Evolutionary conservation across 1,140 invertebrate species (phyloP).

Genomic region (Venustaconcha ellipsiformis): DNA sequence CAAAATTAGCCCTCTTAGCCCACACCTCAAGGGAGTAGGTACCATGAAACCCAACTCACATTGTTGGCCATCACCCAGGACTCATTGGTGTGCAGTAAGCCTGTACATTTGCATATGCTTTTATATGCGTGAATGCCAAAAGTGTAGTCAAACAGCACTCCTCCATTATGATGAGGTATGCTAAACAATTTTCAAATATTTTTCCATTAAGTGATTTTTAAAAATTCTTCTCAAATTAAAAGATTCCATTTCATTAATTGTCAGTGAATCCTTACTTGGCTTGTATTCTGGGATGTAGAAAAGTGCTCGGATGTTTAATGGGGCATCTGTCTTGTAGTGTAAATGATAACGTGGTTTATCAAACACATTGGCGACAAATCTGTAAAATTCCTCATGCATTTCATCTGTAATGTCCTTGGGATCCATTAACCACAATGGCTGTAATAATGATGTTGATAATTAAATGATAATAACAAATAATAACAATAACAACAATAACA

Average conservation of each 20-base stretch:
- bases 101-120: no score
- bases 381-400: slow-evolving; percentile 89
- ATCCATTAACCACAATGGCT: slow-evolving; percentile 95
- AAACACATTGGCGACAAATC: slow-evolving; percentile 86
- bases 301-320: slow-evolving; percentile 89
- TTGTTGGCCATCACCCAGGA: no score
- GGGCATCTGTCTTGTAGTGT: slow-evolving; percentile 82
- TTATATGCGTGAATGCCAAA: no score
- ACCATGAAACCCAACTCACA: no score
- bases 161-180: no score
- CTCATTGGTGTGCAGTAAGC: no score
- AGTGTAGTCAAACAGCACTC: no score
- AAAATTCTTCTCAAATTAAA: neutral
- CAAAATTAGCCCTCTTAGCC: no score
- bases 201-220: neutral
- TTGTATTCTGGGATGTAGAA: slow-evolving; percentile 94
- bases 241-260: neutral
- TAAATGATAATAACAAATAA: no score
- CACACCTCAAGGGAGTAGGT: no score
- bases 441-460: slow-evolving; percentile 50
- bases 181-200: no score
- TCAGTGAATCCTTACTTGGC: slow-evolving; percentile 63
- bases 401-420: slow-evolving; percentile 87
- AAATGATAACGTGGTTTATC: slow-evolving; percentile 78
- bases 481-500: no score